Evolutionary conservation across 2,113 vertebrate species (phyloP), one percentile per base, ranked within the genome.

Genomic region (Myxocyprinus asiaticus): DNA sequence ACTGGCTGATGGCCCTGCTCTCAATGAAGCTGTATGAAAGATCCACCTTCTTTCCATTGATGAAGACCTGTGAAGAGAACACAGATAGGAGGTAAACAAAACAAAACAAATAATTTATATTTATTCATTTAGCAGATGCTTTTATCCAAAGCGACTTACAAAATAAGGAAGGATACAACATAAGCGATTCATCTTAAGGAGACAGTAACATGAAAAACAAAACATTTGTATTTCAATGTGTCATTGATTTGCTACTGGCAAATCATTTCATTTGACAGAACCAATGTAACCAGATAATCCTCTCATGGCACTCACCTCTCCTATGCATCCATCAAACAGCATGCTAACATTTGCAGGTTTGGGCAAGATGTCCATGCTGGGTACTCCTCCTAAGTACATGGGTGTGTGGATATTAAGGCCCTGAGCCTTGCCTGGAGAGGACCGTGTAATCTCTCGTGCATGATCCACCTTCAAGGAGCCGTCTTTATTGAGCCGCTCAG

Each of bases 1-100:
- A 99, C 74, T 94, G 94, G 12, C 84, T 84, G 10, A 98, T 85
- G 0, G 91, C 87, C 0, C 4, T 90, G 87, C 94, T 96, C 17
- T 93, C 93, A 15, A 92, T 90, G 88, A 98, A 98, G 81, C 95
- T 96, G 89, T 99, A 97, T 61, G 95, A 95, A 75, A 99, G 85
- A 84, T 99, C 97, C 85, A 98, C 70, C 77, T 94, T 94, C 93
- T 98, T 99, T 84, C 96, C 96, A 0, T 97, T 99, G 88, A 99
- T 91, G 0, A 94, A 94, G 22, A 99, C 94, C 97, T 99, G 76
- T 14, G 69, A 17, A 43, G 7, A 17, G 14, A 62, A 12, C 9
- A 67, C 22, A 33, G 22, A 33, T 33, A 33, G 22, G 22, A 3
- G 22, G 22, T 33, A 33, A 33, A 33, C 22, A 33, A 33, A 33